Base-by-base conservation (phyloP, 2,888 invertebrate genomes). In the Micropterix aruncella region DNA sequence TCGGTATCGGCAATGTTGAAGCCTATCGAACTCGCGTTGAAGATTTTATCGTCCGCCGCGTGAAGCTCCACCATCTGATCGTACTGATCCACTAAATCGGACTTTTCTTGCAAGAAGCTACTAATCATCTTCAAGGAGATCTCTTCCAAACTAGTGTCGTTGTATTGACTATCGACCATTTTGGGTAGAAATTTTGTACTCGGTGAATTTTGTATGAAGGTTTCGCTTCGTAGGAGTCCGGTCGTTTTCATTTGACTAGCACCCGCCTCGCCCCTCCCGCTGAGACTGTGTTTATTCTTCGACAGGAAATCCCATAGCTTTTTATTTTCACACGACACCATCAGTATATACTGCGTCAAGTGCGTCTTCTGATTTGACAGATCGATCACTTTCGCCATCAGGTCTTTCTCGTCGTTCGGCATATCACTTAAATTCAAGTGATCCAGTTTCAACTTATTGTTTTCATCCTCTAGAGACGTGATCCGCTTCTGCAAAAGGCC, bases 281-380 rank as follows among this genome's bases (percentile, higher is more conserved):
- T 27, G 5, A 27, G 12, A 27, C 7, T 12, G 27, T 56, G 19
- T 64, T 65, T 53, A 70, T 68, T 52, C 77, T 75, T 74, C 3
- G 81, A 79, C 44, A 89, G 66, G 55, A 82, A 77, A 45, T 73
- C 77, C 89, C 89, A 89, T 38, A 89, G 62, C 51, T 82, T 81
- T 54, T 81, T 79, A 59, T 89, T 89, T 60, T 89, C 89, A 53
- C 77, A 75, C 2, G 86, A 81, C 7, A 89, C 85, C 83, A 89
- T 85, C 53, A 75, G 77, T 19, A 87, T 75, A 56, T 85, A 85
- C 57, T 84, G 83, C 53, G 79, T 74, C 1, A 89, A 63, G 56
- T 86, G 85, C 1, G 78, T 75, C 56, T 86, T 88, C 57, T 87
- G 84, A 53, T 81, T 80, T 12, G 71, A 75, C 45, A 88, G 63